A percentile compares a stretch with the other conserved stretches of the same genome.
Conservation (phyloP, 1,140 invertebrate species). For the Meloidogyne exigua region DNA sequence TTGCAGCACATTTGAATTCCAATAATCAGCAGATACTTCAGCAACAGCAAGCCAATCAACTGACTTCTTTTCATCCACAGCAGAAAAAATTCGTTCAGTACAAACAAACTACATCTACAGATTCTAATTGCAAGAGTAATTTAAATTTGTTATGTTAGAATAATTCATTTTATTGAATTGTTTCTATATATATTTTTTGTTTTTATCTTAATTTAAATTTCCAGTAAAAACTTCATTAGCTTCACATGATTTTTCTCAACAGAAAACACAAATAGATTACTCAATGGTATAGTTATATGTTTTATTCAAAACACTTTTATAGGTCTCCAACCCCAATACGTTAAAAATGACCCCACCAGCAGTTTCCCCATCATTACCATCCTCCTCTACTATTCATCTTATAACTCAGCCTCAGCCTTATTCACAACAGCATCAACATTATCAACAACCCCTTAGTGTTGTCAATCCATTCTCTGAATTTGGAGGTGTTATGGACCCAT, state of each 20-base stretch:
- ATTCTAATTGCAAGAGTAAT: background rate
- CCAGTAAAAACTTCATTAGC: background rate
- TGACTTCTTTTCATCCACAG: background rate
- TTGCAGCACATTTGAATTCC: background rate
- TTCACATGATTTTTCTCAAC: background rate
- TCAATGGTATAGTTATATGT: background rate
- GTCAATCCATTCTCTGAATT: background rate
- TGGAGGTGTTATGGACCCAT: background rate
- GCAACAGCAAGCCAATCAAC: background rate
- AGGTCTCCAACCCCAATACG: background rate
- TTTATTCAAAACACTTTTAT: background rate
- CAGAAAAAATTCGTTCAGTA: constrained; percentile 12
- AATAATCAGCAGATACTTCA: background rate
- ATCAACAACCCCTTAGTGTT: constrained; percentile 2
- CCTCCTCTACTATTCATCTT: background rate
- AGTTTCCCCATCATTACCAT: background rate
- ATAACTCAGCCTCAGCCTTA: background rate
- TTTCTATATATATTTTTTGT: too few relatives aligned
- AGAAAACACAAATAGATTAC: background rate
- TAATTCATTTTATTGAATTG: too few relatives aligned
- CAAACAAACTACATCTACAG: background rate
- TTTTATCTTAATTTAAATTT: background rate
- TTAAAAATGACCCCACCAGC: background rate
- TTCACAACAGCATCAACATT: background rate
- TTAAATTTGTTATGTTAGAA: background rate